phyloP scores from a whole-genome alignment of 2,113 vertebrate species.

The Alaudala cheleensis region DNA sequence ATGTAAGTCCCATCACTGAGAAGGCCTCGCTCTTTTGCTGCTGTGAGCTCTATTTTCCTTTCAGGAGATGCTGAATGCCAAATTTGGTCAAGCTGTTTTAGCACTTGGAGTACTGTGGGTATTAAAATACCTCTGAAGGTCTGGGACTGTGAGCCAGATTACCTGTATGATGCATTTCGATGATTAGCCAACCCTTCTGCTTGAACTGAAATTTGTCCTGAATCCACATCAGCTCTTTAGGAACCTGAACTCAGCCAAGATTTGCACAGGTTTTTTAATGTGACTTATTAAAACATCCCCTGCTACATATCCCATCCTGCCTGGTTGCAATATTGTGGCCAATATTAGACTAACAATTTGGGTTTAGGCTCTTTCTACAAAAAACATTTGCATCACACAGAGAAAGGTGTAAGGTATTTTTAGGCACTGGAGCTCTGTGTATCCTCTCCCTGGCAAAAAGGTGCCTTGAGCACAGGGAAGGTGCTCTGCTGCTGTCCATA shows the following conservation, averaged over 20 bases:
- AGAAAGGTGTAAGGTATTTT: neutral
- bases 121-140: neutral
- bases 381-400: neutral
- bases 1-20: neutral
- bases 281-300: neutral
- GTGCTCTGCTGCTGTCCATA: neutral
- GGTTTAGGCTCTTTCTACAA: neutral
- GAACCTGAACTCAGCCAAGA: neutral
- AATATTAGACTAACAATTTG: neutral
- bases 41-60: neutral
- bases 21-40: neutral
- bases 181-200: neutral
- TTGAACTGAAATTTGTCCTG: constrained; percentile 1
- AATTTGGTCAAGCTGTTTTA: neutral
- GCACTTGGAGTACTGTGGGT: neutral
- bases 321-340: neutral
- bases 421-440: neutral
- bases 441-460: neutral
- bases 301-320: neutral
- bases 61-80: neutral
- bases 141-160: neutral
- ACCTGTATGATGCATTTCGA: neutral
- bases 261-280: neutral
- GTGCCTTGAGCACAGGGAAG: neutral
- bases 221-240: neutral